Evolutionary conservation across 2,113 vertebrate genomes (phyloP).

Genomic region (Chrysochloris asiatica): DNA sequence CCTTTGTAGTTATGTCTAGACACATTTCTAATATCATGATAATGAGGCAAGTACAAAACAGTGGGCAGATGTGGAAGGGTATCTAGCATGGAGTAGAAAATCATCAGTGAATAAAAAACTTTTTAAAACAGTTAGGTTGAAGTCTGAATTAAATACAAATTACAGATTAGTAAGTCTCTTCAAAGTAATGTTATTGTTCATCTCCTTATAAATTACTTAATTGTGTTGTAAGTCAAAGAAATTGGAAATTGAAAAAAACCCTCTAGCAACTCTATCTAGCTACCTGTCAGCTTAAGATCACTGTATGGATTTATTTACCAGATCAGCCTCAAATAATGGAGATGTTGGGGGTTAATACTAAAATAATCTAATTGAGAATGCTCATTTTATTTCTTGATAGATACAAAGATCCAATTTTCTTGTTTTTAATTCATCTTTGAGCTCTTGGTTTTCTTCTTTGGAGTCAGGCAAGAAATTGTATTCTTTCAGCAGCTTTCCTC

Average conservation of each 20-base stretch:
- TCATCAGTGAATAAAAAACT: background rate
- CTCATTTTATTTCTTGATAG: conserved; percentile 43
- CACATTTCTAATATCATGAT: background rate
- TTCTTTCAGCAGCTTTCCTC: conserved; percentile 16
- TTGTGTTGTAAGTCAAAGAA: conserved; percentile 36
- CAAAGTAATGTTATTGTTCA: conserved; percentile 23
- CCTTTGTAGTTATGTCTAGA: background rate
- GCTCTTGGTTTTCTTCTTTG: background rate
- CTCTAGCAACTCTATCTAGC: background rate
- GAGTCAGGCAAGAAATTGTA: background rate
- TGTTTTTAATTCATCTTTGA: conserved; percentile 28
- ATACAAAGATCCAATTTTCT: conserved; percentile 31
- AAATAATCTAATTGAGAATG: conserved; percentile 22
- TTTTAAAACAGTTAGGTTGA: background rate
- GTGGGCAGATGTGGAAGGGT: too few relatives aligned
- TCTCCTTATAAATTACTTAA: conserved; percentile 45
- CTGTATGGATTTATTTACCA: background rate
- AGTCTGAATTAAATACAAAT: conserved; percentile 34
- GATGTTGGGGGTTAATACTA: background rate
- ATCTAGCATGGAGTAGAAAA: background rate
- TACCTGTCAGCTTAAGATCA: background rate
- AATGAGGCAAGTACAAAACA: background rate
- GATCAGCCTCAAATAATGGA: conserved; percentile 6
- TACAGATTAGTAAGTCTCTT: background rate
- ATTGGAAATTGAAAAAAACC: conserved; percentile 29